Evolutionary conservation across 1,140 invertebrate species (phyloP), one percentile per base, ranked within the genome.

Genomic region (Papilio xuthus): DNA sequence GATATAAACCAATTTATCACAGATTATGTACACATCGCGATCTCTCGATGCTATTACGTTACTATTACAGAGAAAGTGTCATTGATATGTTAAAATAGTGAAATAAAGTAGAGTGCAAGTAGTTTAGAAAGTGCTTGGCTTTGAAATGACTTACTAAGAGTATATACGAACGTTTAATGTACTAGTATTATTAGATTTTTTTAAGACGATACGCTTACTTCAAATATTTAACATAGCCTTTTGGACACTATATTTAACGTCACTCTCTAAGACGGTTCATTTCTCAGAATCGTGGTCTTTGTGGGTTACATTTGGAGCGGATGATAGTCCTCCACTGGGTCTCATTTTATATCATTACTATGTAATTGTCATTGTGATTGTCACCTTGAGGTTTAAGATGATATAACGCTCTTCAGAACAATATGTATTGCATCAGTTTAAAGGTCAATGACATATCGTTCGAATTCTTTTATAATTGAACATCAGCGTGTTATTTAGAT

Each of bases 21-120:
- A 73, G 37, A 44, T 28, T 70, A 42, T 73, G 20, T 67, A 26
- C 37, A n/a, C 42, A 69, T 69, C 56, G 37, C 41, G 37, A 69
- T 76, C 60, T 70, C 50, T 67, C 13, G 26, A 41, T 47, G 23
- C 69, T 78, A 89, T 89, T 88, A 86, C 87, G 83, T 86, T 85
- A 78, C 78, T 84, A 88, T 89, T 88, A 88, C 86, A 83, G 86
- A 77, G 90, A 92, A 92, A 92, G 90, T 92, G 89, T 90, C 88
- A 92, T 88, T 90, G 89, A 92, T 92, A 90, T 87, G 87, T 87
- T 86, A 86, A 87, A 84, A 84, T 82, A 80, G 81, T 80, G 75
- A 79, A 81, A 73, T 77, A 80, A 80, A 82, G 71, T 78, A 79
- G 76, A 79, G 80, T 73, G 75, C 84, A 78, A 82, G 78, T 79